A percentile compares a stretch with the other conserved stretches of the same genome.
Conservation (phyloP, 2,888 invertebrate genomes). For the Athripsodes cinereus region DNA sequence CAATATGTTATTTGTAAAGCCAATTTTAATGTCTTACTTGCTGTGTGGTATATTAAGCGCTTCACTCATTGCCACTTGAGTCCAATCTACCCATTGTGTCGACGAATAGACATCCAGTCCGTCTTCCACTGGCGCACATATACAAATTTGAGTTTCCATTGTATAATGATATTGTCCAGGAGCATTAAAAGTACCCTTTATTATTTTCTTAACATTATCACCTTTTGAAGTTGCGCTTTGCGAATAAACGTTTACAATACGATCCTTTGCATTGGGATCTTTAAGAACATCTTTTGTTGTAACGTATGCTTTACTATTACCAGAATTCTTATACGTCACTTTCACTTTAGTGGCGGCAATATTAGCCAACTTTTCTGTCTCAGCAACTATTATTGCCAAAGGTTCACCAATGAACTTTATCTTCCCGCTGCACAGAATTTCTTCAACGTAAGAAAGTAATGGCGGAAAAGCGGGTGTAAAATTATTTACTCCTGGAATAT, state of each 20-base stretch:
- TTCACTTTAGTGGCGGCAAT: conserved; percentile 51
- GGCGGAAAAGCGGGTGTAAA: conserved; percentile 39
- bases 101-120: conserved; percentile 58
- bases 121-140: conserved; percentile 60
- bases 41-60: conserved; percentile 52
- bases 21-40: conserved; percentile 40
- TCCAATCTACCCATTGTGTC: conserved; percentile 59
- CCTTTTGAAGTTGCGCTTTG: conserved; percentile 37
- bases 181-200: conserved; percentile 51
- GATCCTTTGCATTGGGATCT: conserved; percentile 39
- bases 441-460: conserved; percentile 36
- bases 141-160: conserved; percentile 68
- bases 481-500: conserved; percentile 65
- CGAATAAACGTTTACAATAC: conserved; percentile 37
- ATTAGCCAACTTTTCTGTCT: conserved; percentile 51
- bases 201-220: conserved; percentile 41
- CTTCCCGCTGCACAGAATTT: conserved; percentile 50
- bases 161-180: conserved; percentile 69
- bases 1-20: too few species aligned
- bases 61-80: conserved; percentile 51
- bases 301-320: conserved; percentile 41
- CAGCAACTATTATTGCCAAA: conserved; percentile 67
- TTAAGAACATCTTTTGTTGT: conserved; percentile 46
- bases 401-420: conserved; percentile 68
- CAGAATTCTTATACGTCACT: conserved; percentile 47